Evolutionary conservation across 2,888 invertebrate species (phyloP).

Genomic region (Julus scandinavius): DNA sequence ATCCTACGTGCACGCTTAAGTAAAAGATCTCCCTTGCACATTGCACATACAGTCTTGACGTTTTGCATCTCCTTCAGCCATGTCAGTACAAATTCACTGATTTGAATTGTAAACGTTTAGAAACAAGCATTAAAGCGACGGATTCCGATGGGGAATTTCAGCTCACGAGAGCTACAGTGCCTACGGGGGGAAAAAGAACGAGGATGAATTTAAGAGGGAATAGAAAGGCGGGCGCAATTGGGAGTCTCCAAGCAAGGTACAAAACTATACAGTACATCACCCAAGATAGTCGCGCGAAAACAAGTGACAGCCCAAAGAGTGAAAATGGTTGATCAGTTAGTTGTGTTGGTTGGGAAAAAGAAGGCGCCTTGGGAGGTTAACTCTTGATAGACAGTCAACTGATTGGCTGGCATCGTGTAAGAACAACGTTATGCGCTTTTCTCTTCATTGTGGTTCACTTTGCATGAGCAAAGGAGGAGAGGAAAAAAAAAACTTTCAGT

Average conservation of each 20-base stretch:
- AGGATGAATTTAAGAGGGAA: slow-evolving; percentile 1
- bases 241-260: background rate
- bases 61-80: slow-evolving; percentile 35
- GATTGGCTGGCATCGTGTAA: slow-evolving; percentile 21
- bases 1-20: background rate
- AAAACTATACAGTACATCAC: background rate
- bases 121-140: slow-evolving; percentile 39
- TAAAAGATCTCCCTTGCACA: background rate
- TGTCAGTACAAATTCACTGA: slow-evolving; percentile 30
- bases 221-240: background rate
- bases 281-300: background rate
- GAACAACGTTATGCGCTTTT: slow-evolving; percentile 38
- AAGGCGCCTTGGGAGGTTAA: slow-evolving; percentile 42
- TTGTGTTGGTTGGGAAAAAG: background rate
- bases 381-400: slow-evolving; percentile 30
- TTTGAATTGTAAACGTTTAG: slow-evolving; percentile 42
- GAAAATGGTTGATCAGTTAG: slow-evolving; percentile 35
- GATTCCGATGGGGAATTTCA: slow-evolving; percentile 30
- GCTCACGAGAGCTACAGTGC: background rate
- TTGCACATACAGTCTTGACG: background rate
- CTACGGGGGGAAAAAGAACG: background rate
- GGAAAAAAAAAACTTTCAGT: background rate
- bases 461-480: slow-evolving; percentile 14
- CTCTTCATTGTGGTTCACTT: slow-evolving; percentile 26
- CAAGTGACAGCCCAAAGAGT: slow-evolving; percentile 34